phyloP scores from a whole-genome alignment of 2,888 invertebrate species.

The Philonicus albiceps region DNA sequence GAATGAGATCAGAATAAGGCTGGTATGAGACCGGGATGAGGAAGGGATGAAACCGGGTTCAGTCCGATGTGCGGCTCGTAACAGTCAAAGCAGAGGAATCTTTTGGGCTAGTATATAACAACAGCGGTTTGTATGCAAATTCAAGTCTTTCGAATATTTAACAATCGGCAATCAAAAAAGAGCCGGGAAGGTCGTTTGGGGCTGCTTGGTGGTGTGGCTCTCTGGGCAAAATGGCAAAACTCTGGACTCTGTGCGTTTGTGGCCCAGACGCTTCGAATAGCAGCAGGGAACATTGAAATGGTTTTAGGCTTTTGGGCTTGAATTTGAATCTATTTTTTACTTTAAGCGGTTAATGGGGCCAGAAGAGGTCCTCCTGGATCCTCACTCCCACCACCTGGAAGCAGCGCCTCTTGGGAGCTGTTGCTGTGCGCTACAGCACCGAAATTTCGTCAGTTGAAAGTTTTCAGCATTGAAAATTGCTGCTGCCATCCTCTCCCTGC shows the following conservation, averaged over 20 bases:
- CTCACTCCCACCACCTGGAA: background rate
- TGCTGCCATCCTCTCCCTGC: background rate
- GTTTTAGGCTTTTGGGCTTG: conserved; percentile 46
- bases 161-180: conserved; percentile 45
- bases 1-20: background rate
- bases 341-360: conserved; percentile 26
- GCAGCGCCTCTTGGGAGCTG: conserved; percentile 6
- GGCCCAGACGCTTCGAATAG: background rate
- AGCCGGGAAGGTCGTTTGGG: background rate
- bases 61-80: background rate
- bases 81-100: background rate
- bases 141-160: conserved; percentile 47
- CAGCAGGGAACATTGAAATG: conserved; percentile 10
- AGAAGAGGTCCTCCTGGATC: background rate
- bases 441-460: conserved; percentile 16
- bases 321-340: conserved; percentile 46
- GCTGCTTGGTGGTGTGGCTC: background rate
- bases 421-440: background rate
- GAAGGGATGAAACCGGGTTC: background rate
- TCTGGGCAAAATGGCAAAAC: conserved; percentile 2
- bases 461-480: background rate
- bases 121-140: conserved; percentile 44
- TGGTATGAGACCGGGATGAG: background rate
- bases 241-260: conserved; percentile 14
- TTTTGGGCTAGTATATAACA: background rate